Evolutionary conservation across 2,797 vertebrate species (phyloP).

Genomic region (Myotis myotis): DNA sequence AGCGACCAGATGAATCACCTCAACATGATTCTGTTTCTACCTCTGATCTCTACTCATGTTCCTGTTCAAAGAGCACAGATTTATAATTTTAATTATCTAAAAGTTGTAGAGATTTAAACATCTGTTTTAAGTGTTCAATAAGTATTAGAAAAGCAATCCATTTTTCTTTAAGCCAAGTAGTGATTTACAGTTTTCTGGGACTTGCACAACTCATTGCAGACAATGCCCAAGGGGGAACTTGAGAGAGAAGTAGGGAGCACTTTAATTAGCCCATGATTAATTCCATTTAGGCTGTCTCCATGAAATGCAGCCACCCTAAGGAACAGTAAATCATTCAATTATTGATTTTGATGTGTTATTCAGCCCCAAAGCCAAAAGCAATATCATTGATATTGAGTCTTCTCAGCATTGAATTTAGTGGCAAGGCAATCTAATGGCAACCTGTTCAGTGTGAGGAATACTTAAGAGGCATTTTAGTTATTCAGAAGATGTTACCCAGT

Average conservation of each 20-base stretch:
- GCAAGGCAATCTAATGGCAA: background rate
- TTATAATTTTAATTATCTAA: constrained; percentile 84
- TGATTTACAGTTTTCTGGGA: constrained; percentile 78
- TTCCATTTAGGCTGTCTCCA: constrained; percentile 77
- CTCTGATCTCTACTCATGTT: constrained; percentile 75
- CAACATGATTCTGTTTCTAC: constrained; percentile 73
- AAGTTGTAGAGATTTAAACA: constrained; percentile 82
- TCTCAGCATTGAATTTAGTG: constrained; percentile 25
- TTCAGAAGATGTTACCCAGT: background rate
- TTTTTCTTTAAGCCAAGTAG: constrained; percentile 78
- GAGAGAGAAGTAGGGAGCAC: constrained; percentile 71
- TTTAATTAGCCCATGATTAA: constrained; percentile 82
- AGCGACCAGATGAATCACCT: constrained; percentile 56
- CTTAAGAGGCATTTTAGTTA: constrained; percentile 15
- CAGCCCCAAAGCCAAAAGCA: constrained; percentile 63
- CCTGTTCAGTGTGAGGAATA: constrained; percentile 19
- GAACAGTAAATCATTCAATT: constrained; percentile 80
- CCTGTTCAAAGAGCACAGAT: constrained; percentile 80
- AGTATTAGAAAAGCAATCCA: constrained; percentile 83
- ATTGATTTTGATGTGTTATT: constrained; percentile 73
- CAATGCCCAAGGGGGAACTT: constrained; percentile 61
- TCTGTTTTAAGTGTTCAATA: constrained; percentile 84
- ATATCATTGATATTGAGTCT: constrained; percentile 8
- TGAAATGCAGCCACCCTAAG: constrained; percentile 79
- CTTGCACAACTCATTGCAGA: constrained; percentile 67